These are phyloP conservation scores for Holotrichia oblita DNA, from an alignment of 1,140 invertebrate genomes.

Conservation along the genomic window DNA sequence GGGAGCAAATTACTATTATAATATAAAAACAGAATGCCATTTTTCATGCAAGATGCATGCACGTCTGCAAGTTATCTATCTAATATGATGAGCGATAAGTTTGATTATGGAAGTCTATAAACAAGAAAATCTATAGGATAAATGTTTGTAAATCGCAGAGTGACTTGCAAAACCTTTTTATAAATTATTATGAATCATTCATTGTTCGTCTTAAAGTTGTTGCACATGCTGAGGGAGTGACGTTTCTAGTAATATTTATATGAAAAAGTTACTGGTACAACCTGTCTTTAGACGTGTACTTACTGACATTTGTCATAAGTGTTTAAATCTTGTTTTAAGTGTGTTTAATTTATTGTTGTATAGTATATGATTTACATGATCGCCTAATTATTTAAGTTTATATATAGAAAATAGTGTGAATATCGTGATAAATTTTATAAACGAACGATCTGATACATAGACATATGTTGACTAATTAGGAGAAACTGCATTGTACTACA, in stretches of 20 bases:
- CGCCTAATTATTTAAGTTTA: constrained; percentile 22
- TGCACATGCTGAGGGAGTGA: not conserved
- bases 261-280: not conserved
- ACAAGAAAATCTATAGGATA: no score
- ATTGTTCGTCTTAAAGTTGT: no score
- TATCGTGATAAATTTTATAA: not conserved
- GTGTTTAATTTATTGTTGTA: no score
- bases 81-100: no score
- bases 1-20: no score
- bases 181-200: no score
- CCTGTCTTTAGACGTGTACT: constrained; percentile 28
- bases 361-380: constrained; percentile 9
- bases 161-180: no score
- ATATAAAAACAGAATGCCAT: no score
- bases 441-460: not conserved
- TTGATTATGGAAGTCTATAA: no score
- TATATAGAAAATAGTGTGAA: not conserved
- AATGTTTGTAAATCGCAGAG: no score
- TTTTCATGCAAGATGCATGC: no score
- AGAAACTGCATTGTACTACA: constrained; percentile 10
- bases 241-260: constrained; percentile 7
- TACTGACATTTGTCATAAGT: constrained; percentile 6
- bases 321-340: constrained; percentile 20
- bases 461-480: constrained; percentile 13
- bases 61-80: no score